Evolutionary conservation across 2,113 vertebrate species (phyloP), one percentile per base, ranked within the genome.

Genomic region (Cichladusa arquata): DNA sequence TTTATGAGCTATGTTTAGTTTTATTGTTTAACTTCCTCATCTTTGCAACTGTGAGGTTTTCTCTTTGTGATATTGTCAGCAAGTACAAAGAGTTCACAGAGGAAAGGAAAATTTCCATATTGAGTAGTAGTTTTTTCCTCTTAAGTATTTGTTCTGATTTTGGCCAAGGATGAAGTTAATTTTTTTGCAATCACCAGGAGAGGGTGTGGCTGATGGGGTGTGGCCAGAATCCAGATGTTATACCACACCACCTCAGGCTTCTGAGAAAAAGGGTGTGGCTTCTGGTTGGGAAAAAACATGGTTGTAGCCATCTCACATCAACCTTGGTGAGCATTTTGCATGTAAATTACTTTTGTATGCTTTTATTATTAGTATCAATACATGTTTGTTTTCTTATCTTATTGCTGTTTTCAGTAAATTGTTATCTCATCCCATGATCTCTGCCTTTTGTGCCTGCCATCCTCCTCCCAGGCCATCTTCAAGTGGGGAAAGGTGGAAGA

Each of bases 1-100:
- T 82, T 91, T 94, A 71, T 86, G 67, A 95, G 24, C 62, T 82
- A 7, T 29, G 54, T 94, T 97, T 96, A 77, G 53, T 93, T 96
- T 86, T 76, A 58, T n/a, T 29, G 9, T 78, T 86, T 81, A 86
- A 60, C 40, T 82, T 93, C 9, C 13, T 50, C 26, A 61, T 89
- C 58, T 80, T 96, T 58, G 13, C 76, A 94, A 67, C 81, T 81
- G 33, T n/a, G 9, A 8, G 12, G 56, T 92, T 91, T 73, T 93
- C 44, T 25, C 50, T 86, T 91, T 90, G 58, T 83, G 54, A 44
- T 92, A 95, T 90, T 94, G 31, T 73, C 71, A 77, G 33, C 44
- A 67, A 91, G 89, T 76, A 96, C 65, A 90, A 94, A 72, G 47
- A 92, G 67, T 95, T 96, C 33, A 81, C 66, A 77, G 57, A 87